Percentiles rank a stretch among this genome's conserved stretches.
phyloP scores from a whole-genome alignment of 2,797 vertebrate species.

The Coreius guichenoti region DNA sequence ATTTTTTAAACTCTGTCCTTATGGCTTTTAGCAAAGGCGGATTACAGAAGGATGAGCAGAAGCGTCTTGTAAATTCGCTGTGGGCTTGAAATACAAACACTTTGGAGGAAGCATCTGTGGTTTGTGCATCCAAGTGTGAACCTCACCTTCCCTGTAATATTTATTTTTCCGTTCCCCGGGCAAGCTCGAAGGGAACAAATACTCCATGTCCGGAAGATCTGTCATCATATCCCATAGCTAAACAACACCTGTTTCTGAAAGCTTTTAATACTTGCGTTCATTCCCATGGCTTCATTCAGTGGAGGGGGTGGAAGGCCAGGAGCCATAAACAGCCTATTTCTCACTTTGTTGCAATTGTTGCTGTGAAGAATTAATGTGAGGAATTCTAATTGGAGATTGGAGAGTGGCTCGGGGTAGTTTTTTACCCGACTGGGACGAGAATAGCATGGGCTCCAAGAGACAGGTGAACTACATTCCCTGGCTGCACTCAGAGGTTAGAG shows the following conservation, averaged over 20 bases:
- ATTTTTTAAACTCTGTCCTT: slow-evolving; percentile 38
- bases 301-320: slow-evolving; percentile 19
- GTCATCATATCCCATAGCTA: slow-evolving; percentile 40
- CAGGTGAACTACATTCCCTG: slow-evolving; percentile 57
- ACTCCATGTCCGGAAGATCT: slow-evolving; percentile 32
- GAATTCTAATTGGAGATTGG: slow-evolving; percentile 79
- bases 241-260: slow-evolving; percentile 55
- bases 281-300: slow-evolving; percentile 46
- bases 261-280: slow-evolving; percentile 34
- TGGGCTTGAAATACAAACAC: slow-evolving; percentile 13
- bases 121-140: slow-evolving; percentile 25
- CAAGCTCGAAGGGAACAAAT: slow-evolving; percentile 8
- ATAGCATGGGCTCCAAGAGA: slow-evolving; percentile 71
- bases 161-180: slow-evolving; percentile 28
- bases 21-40: slow-evolving; percentile 15
- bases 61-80: slow-evolving; percentile 39
- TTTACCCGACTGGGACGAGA: slow-evolving; percentile 68
- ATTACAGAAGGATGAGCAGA: slow-evolving; percentile 21
- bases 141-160: slow-evolving; percentile 26
- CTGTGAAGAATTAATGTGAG: slow-evolving; percentile 66
- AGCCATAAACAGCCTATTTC: slow-evolving; percentile 41
- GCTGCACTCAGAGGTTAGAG: slow-evolving; percentile 47
- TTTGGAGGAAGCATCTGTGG: slow-evolving; percentile 39
- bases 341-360: slow-evolving; percentile 60
- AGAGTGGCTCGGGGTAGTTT: slow-evolving; percentile 68